Base-by-base conservation (phyloP, 2,113 vertebrate species). In the Suncus etruscus region DNA sequence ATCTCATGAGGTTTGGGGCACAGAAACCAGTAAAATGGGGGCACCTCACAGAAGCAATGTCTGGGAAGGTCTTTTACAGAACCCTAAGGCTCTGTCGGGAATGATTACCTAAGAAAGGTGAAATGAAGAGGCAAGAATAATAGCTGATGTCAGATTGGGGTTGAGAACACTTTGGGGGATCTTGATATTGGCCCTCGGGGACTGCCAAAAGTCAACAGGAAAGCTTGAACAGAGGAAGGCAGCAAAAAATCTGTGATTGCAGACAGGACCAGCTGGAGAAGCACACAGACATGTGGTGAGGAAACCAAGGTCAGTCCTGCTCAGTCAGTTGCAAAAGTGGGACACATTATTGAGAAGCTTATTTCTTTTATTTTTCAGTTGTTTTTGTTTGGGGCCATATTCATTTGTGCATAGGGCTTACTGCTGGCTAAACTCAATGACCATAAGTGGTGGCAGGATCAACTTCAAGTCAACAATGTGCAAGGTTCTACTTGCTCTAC, bases 61-160 rank as follows among this genome's bases (percentile, higher is more conserved):
- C 27, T 1, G 31, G 45, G 12, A 4, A 25, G 1, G 15, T 8
- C 3, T 0, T n/a, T 20, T 31, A 2, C 11, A 25, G 39, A 51
- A 16, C 15, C 6, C 4, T 61, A 81, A 61, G 81, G 6, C 6
- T 61, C 2, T 39, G 45, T 11, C 32, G 24, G 31, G 24, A 8
- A 20, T 66, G 27, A 66, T 25, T 66, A 20, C 24, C 24, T 66
- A 66, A 66, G 27, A 11, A 29, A 27, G 45, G 3, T 24, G 5
- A 63, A 78, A 54, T 27, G 6, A 39, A 82, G 89, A 11, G 2
- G 18, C 24, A 15, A 24, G 20, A 31, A 86, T 72, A 50, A 15
- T 1, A 8, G 51, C 5, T 63, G 27, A 27, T 31, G n/a, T 65
- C n/a, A 51, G 48, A 6, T 31, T 65, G 11, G 16, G 27, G 6